These are phyloP conservation scores for Bombus balteatus DNA, from an alignment of 1,140 invertebrate genomes.

Conservation along the genomic window DNA sequence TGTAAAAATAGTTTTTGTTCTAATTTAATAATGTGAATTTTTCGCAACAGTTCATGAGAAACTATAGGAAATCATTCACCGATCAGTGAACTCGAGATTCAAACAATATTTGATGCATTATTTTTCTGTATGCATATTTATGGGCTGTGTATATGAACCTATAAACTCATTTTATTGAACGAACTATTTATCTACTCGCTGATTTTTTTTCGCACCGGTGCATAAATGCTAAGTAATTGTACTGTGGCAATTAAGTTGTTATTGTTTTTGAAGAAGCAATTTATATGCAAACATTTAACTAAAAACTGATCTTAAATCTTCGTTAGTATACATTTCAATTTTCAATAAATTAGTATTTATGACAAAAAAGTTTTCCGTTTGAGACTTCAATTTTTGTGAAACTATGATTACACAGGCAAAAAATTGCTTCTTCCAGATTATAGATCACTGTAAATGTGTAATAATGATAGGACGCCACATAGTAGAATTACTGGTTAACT, in stretches of 20 bases:
- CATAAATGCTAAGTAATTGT: conserved; percentile 34
- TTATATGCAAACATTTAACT: conserved; percentile 16
- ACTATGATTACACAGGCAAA: conserved; percentile 3
- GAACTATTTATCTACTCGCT: conserved; percentile 52
- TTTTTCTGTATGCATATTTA: conserved; percentile 51
- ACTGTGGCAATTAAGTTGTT: conserved; percentile 41
- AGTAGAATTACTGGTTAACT: conserved; percentile 73
- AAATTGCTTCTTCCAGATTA: conserved; percentile 56
- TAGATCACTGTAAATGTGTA: conserved; percentile 64
- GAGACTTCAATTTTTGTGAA: conserved; percentile 29
- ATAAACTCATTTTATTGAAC: conserved; percentile 52
- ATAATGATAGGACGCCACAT: conserved; percentile 69
- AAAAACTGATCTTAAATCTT: not conserved
- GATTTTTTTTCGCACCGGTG: conserved; percentile 43
- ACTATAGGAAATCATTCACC: conserved; percentile 16
- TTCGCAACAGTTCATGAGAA: conserved; percentile 12
- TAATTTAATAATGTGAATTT: conserved; percentile 10
- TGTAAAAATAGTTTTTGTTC: conserved; percentile 24
- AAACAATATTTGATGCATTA: conserved; percentile 48
- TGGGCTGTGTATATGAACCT: conserved; percentile 54
- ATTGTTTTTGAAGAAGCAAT: conserved; percentile 50
- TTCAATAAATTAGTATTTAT: not conserved
- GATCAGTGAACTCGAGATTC: conserved; percentile 7
- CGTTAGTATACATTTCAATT: conserved; percentile 1
- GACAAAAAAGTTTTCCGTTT: not conserved